Base-by-base conservation (phyloP, 2,888 invertebrate species). In the Arge pagana region DNA sequence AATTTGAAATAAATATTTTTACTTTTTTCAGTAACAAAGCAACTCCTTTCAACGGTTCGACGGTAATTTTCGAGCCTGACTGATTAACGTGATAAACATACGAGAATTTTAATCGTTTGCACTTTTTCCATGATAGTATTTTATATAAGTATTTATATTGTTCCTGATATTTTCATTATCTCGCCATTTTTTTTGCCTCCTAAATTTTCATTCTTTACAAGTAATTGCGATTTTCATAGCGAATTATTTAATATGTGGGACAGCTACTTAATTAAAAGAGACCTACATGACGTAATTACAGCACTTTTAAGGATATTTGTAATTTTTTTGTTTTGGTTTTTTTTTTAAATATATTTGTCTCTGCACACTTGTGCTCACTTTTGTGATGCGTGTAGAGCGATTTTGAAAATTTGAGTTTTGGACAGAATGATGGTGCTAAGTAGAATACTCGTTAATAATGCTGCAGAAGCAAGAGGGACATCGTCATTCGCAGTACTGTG, bases 391-490 rank as follows among this genome's bases (percentile, higher is more conserved):
- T n/a, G n/a, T n/a, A n/a, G n/a, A n/a, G n/a, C n/a, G n/a, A n/a
- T n/a, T n/a, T n/a, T n/a, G n/a, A n/a, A n/a, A n/a, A n/a, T n/a
- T n/a, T n/a, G n/a, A n/a, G n/a, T n/a, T n/a, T n/a, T n/a, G n/a
- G n/a, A n/a, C n/a, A n/a, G n/a, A n/a, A n/a, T n/a, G n/a, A n/a
- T n/a, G n/a, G n/a, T n/a, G n/a, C n/a, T n/a, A n/a, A 39, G 13
- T 11, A 21, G 7, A 37, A 10, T 24, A 39, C 21, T 13, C 26
- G 4, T 26, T 28, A 16, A 18, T 41, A 41, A 41, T 28, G 28
- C 28, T 41, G 28, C 26, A 41, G 26, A 41, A 41, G 41, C 41
- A 41, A 26, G 41, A 41, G 18, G 41, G 15, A 7, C 28, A n/a
- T 8, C 41, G 15, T 28, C 13, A 24, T 37, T n/a, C n/a, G 28